Evolutionary conservation across 2,888 invertebrate species (phyloP).

Genomic region (Aricia artaxerxes): DNA sequence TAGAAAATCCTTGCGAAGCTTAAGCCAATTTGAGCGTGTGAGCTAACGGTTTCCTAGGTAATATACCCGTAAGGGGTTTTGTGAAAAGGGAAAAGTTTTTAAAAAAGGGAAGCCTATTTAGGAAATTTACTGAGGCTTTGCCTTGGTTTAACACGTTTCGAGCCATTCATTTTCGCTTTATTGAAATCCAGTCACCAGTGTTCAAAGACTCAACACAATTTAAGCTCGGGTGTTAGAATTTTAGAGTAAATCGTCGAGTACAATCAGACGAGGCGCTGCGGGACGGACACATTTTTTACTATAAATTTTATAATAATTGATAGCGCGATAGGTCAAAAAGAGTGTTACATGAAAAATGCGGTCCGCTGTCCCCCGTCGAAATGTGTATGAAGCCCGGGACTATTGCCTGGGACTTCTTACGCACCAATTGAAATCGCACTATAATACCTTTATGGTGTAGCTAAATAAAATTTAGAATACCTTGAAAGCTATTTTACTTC

Average conservation of each 20-base stretch:
- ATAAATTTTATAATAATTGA: too few relatives aligned
- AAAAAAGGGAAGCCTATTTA: not conserved
- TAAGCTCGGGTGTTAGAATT: not conserved
- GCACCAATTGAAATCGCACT: too few relatives aligned
- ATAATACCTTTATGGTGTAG: too few relatives aligned
- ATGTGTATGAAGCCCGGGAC: too few relatives aligned
- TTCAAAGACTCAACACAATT: not conserved
- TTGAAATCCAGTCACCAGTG: not conserved
- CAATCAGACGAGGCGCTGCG: not conserved
- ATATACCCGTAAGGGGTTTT: not conserved
- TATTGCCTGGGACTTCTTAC: too few relatives aligned
- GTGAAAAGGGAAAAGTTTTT: not conserved
- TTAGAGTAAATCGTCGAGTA: not conserved
- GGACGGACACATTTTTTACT: too few relatives aligned
- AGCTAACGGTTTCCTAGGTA: slow-evolving; percentile 2
- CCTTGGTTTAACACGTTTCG: not conserved
- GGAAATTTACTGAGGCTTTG: not conserved
- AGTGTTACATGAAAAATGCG: too few relatives aligned
- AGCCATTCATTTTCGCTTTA: slow-evolving; percentile 6
- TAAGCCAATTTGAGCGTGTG: slow-evolving; percentile 4
- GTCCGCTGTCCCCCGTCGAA: too few relatives aligned
- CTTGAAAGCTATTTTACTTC: too few relatives aligned
- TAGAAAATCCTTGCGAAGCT: not conserved
- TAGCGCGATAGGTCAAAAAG: too few relatives aligned
- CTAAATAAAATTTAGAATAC: too few relatives aligned